phyloP scores from a whole-genome alignment of 30 jellyfish, hydroid and myxozoan species.

The Cassiopea andromeda region DNA sequence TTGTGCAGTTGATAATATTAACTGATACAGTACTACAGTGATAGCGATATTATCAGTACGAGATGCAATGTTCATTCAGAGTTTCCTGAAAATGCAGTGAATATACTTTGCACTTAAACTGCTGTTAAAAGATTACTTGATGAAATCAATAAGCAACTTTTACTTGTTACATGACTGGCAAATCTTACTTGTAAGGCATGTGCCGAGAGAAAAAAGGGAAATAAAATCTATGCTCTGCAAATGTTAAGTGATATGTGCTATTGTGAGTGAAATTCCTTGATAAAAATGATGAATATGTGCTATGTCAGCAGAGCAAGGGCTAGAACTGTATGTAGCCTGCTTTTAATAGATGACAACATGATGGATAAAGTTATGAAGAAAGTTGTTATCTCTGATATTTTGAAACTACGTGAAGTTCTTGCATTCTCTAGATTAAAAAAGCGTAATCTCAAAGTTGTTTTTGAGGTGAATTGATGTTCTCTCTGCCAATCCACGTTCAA shows the following conservation, averaged over 20 bases:
- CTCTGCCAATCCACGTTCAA: background rate
- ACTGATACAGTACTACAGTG: too few relatives aligned
- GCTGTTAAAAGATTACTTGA: too few relatives aligned
- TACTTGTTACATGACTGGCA: background rate
- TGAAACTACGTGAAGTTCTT: background rate
- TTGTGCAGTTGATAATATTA: too few relatives aligned
- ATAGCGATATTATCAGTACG: too few relatives aligned
- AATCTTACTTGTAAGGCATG: background rate
- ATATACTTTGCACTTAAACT: too few relatives aligned
- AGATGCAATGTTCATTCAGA: too few relatives aligned
- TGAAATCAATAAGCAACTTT: background rate
- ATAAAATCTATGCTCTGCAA: background rate
- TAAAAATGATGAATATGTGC: background rate
- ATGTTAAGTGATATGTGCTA: background rate
- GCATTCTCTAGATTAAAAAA: background rate
- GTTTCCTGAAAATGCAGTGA: too few relatives aligned
- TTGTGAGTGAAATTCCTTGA: background rate
- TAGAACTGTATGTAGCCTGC: background rate
- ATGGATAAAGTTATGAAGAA: background rate
- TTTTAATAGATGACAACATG: background rate
- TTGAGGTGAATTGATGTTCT: background rate
- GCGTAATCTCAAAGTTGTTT: background rate
- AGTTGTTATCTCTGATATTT: background rate
- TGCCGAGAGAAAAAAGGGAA: background rate
- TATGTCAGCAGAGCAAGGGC: background rate